Conservation (phyloP, 2,113 vertebrate species). For the Marmota flaviventris region DNA sequence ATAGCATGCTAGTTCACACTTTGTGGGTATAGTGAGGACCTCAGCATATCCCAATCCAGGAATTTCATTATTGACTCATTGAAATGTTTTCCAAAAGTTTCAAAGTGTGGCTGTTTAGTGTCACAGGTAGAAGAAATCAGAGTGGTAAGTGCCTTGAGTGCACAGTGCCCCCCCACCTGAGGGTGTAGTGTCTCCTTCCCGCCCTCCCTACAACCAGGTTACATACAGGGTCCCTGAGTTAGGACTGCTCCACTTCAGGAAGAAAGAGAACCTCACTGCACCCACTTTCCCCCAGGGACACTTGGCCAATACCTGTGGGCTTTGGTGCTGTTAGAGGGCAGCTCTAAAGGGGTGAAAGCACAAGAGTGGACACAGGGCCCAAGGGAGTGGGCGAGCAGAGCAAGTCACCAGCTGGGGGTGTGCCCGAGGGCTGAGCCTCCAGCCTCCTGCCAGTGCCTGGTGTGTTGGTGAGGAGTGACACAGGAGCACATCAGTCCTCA, state of each 20-base stretch:
- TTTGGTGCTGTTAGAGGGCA: background rate
- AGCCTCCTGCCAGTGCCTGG: too few relatives aligned
- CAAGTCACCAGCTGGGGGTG: fast-evolving
- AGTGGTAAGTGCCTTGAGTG: background rate
- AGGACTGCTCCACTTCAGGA: background rate
- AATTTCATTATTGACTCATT: background rate
- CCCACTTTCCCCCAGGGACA: background rate
- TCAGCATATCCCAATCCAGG: background rate
- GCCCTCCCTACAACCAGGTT: background rate
- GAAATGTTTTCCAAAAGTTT: background rate
- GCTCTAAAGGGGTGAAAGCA: background rate
- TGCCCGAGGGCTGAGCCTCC: too few relatives aligned
- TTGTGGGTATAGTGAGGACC: background rate
- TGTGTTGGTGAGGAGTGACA: background rate
- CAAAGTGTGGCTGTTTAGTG: background rate
- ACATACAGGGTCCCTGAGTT: too few relatives aligned
- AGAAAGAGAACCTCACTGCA: background rate
- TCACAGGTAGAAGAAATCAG: background rate
- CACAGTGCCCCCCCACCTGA: too few relatives aligned
- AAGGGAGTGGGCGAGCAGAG: fast-evolving
- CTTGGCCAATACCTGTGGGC: background rate
- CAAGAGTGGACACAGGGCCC: background rate
- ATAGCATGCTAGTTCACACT: background rate
- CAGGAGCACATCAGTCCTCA: too few relatives aligned
- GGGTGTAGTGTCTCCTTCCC: background rate